phyloP scores from a whole-genome alignment of 2,797 vertebrate species.

The Coregonus suidteri region DNA sequence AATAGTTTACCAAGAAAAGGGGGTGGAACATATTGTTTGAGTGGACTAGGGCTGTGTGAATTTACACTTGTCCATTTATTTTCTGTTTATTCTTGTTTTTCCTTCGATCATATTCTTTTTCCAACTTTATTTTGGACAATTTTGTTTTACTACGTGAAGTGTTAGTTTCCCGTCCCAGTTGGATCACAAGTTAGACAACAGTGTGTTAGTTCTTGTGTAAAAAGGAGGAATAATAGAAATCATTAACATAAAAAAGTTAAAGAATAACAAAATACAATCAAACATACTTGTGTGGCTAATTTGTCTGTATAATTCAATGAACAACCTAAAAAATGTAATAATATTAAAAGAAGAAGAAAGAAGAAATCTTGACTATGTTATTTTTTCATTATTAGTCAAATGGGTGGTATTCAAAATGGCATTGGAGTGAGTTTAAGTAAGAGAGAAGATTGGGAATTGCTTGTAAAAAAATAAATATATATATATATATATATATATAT shows the following conservation, averaged over 20 bases:
- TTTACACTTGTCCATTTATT: conserved; percentile 61
- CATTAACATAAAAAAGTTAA: conserved; percentile 47
- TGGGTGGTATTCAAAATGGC: not conserved
- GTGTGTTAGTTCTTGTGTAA: conserved; percentile 76
- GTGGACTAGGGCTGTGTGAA: conserved; percentile 57
- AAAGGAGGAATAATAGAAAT: conserved; percentile 73
- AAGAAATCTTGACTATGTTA: conserved; percentile 43
- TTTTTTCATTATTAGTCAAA: conserved; percentile 17
- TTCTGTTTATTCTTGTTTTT: conserved; percentile 49
- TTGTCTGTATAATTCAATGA: conserved; percentile 76
- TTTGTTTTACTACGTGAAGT: conserved; percentile 66
- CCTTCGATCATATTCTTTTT: conserved; percentile 34
- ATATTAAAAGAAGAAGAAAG: conserved; percentile 73
- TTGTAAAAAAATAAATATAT: not conserved
- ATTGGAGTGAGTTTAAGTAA: not conserved
- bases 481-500: not conserved
- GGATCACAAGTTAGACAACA: conserved; percentile 71
- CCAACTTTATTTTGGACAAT: conserved; percentile 33
- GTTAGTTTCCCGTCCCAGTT: conserved; percentile 71
- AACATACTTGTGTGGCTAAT: conserved; percentile 75
- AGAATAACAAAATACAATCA: conserved; percentile 70
- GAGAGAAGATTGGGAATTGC: not conserved
- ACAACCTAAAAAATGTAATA: conserved; percentile 60
- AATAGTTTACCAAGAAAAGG: conserved; percentile 38
- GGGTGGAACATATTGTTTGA: conserved; percentile 22